Evolutionary conservation across 2,888 invertebrate species (phyloP).

Genomic region (Drosophila gaucha): DNA sequence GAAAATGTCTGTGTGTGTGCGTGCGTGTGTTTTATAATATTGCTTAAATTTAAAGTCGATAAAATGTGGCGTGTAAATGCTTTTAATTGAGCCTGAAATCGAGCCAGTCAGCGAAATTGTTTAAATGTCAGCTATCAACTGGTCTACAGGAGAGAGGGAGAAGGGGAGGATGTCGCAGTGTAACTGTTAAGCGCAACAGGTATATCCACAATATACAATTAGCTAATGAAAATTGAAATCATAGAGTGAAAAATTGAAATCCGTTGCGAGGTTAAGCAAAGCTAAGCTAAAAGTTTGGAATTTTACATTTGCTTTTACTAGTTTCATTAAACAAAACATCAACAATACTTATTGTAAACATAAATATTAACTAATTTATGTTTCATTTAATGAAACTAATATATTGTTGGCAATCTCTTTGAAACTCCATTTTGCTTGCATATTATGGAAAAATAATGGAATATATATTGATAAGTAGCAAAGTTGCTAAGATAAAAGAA

Average conservation of each 20-base stretch:
- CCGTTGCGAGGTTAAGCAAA: neutral
- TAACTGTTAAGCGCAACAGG: constrained; percentile 29
- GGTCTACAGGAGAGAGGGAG: neutral
- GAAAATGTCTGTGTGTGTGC: constrained; percentile 11
- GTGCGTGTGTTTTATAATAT: constrained; percentile 54
- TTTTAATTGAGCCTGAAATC: constrained; percentile 74
- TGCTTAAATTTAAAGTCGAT: constrained; percentile 65
- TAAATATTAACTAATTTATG: no score
- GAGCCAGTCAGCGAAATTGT: constrained; percentile 56
- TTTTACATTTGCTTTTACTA: no score
- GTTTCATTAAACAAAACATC: no score
- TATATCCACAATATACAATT: neutral
- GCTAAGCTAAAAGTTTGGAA: no score
- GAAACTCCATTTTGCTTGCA: no score
- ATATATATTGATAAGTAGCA: no score
- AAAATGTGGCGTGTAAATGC: constrained; percentile 71
- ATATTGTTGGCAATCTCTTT: no score
- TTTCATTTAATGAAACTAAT: no score
- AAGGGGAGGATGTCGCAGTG: neutral
- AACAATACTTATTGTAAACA: no score
- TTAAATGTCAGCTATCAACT: constrained; percentile 5
- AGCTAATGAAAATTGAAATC: constrained; percentile 1
- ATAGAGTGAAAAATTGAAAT: neutral
- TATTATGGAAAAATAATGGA: no score
- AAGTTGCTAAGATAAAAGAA: no score